Evolutionary conservation across 2,888 invertebrate species (phyloP), one percentile per base, ranked within the genome.

Genomic region (Agrotis clavis): DNA sequence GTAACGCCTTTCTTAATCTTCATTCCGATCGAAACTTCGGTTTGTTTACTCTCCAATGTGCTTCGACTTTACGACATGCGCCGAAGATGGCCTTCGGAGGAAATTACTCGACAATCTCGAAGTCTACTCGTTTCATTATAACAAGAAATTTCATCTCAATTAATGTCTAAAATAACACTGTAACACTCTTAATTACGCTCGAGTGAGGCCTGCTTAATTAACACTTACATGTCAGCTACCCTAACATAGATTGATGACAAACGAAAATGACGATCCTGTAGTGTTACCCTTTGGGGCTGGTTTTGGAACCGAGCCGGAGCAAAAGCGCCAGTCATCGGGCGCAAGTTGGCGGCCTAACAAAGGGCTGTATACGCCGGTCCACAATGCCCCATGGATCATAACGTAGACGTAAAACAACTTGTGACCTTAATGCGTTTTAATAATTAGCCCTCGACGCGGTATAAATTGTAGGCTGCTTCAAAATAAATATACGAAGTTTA

Each of bases 181-280:
- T 95, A 94, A 96, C 93, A 96, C 95, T 96, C 96, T 95, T 96
- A 96, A 96, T 96, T 95, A 95, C 94, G 93, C 93, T 93, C 92
- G 95, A 95, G 95, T 95, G 94, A 93, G 95, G 95, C 92, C 93
- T 95, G 94, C 95, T 95, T 96, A 96, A 96, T 96, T 96, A 96
- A 95, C 95, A 96, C 96, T 96, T 96, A 94, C 96, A 95, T 95
- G 96, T 96, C 96, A 95, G 94, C 91, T 90, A 88, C 90, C 91
- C 93, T 95, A 95, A 96, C 96, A 94, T 95, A 96, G 96, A 96
- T 96, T 96, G 96, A 96, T 96, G 96, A 96, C 96, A 96, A 94
- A 94, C 93, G 94, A 95, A 94, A 95, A 95, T 96, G 96, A 95
- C 95, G 95, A 94, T 92, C 92, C 92, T 86, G 91, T 92, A 90